Base-by-base conservation (phyloP, 2,888 invertebrate species). In the Xestobium rufovillosum region DNA sequence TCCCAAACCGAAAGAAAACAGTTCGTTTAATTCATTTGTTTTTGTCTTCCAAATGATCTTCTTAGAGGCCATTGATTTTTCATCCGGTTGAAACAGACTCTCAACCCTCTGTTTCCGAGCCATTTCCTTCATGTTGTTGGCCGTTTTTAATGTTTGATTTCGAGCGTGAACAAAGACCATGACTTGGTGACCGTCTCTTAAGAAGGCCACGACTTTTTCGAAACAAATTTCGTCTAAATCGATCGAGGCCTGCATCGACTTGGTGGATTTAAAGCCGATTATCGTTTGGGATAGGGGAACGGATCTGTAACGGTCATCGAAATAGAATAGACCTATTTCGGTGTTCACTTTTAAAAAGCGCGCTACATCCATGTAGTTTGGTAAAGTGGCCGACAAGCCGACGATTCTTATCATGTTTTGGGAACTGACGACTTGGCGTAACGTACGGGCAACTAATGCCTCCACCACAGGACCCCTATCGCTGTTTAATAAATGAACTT, bases 101-200 rank as follows among this genome's bases (percentile, higher is more conserved):
- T 80, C 67, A 6, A 86, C 80, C 0, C 81, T 82, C 47, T 81
- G 78, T 53, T 82, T 78, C 33, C 79, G 75, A 0, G 94, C 91
- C 43, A 83, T 63, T 51, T 95, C 92, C 41, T 83, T 79, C 2
- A 99, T 64, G 2, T 80, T 75, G 51, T 80, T 81, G 0, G 96
- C 97, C 0, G 91, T 89, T 36, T 84, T 75, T 17, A 88, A 82
- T 0, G 98, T 99, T 6, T 94, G 91, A 70, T 96, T 97, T 14
- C 98, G 76, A 0, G 97, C 94, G 65, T 98, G 97, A 0, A 98
- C 97, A 65, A 98, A 98, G 1, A 98, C 91, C 91, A 98, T 94
- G 0, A 90, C 61, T 71, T 98, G 98, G 61, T 97, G 89, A 0
- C 90, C 94, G 49, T 84, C 78, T 81, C 78, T 49, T 75, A 79